phyloP scores from a whole-genome alignment of 2,888 invertebrate genomes.

The Masnerella sp. region DNA sequence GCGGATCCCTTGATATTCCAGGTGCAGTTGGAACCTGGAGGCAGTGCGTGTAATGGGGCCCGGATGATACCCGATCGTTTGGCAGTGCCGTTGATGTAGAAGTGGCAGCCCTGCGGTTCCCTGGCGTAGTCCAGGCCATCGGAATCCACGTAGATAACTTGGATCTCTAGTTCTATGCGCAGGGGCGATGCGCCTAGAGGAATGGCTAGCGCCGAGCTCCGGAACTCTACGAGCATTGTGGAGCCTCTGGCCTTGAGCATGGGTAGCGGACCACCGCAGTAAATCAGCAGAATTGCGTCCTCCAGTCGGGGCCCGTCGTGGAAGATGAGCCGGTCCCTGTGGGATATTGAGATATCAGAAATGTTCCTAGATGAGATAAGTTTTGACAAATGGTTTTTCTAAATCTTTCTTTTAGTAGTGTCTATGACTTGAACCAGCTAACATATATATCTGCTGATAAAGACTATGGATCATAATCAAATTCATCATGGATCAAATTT shows the following conservation, averaged over 20 bases:
- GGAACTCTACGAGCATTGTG: conserved; percentile 92
- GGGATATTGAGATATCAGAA: too few species aligned
- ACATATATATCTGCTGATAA: too few species aligned
- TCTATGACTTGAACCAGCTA: too few species aligned
- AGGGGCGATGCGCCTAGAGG: conserved; percentile 86
- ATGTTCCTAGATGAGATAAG: too few species aligned
- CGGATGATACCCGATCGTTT: conserved; percentile 86
- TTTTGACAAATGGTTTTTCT: too few species aligned
- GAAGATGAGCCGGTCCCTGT: conserved; percentile 91
- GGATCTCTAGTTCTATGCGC: conserved; percentile 91
- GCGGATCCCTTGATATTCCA: conserved; percentile 90
- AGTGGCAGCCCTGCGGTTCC: conserved; percentile 76
- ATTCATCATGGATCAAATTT: too few species aligned
- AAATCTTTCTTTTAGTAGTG: too few species aligned
- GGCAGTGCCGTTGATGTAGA: conserved; percentile 78
- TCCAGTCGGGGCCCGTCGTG: conserved; percentile 91
- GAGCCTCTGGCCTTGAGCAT: conserved; percentile 86
- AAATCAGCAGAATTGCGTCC: conserved; percentile 90
- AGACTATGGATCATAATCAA: too few species aligned
- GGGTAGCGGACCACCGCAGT: conserved; percentile 93
- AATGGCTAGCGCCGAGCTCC: conserved; percentile 90
- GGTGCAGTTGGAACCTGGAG: conserved; percentile 91
- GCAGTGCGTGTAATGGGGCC: conserved; percentile 90
- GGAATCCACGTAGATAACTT: conserved; percentile 91
- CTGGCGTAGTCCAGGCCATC: conserved; percentile 90